Conservation (phyloP, 1,140 invertebrate species). For the Coenobita brevimanus region DNA sequence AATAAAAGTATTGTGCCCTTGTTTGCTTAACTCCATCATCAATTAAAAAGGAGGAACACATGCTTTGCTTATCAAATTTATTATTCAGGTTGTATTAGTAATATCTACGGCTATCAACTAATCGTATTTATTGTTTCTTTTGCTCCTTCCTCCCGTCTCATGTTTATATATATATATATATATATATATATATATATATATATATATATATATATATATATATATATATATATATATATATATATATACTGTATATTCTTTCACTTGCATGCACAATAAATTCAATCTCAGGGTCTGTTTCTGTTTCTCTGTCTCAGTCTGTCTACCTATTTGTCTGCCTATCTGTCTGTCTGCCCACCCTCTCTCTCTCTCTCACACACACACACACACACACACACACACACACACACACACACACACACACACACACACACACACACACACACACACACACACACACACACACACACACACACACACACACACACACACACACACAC, state of each 20-base stretch:
- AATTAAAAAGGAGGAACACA: too few species aligned
- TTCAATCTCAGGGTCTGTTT: too few species aligned
- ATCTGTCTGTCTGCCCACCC: neutral
- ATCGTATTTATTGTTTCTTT: too few species aligned
- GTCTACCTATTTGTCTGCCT: too few species aligned
- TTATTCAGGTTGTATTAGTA: too few species aligned
- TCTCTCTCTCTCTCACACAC: neutral
- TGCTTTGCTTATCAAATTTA: too few species aligned
- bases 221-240: conserved; percentile 37
- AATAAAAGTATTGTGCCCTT: too few species aligned
- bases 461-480: conserved; percentile 29
- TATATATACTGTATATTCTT: too few species aligned
- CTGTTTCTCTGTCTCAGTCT: too few species aligned
- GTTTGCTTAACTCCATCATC: too few species aligned
- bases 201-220: conserved; percentile 37
- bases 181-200: conserved; percentile 23
- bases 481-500: conserved; percentile 35
- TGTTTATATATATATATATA: neutral
- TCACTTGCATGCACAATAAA: neutral
- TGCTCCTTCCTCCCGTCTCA: too few species aligned
- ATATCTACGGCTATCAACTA: too few species aligned
- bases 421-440: neutral
- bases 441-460: conserved; percentile 34
- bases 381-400: neutral
- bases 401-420: conserved; percentile 16